Conservation (phyloP, 2,888 invertebrate genomes). For the Tethea ocularis region DNA sequence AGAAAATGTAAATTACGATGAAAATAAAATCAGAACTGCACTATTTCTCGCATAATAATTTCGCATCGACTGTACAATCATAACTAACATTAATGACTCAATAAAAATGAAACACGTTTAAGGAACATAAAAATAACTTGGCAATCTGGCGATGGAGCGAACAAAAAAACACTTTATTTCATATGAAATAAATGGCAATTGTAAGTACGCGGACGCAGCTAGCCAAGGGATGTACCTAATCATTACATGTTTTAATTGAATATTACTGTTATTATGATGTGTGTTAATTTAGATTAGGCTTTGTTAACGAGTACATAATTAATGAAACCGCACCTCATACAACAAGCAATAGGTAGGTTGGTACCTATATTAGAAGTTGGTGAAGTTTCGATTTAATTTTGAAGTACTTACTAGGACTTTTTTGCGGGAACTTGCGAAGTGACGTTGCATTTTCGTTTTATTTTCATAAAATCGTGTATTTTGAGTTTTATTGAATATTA, state of each 20-base stretch:
- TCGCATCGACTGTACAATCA: background rate
- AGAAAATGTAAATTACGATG: background rate
- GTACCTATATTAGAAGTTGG: background rate
- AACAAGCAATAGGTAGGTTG: background rate
- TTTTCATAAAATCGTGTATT: no score
- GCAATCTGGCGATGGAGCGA: background rate
- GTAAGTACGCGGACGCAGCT: conserved; percentile 26
- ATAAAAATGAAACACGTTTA: background rate
- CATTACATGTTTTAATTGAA: conserved; percentile 33
- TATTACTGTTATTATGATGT: conserved; percentile 25
- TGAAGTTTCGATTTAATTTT: background rate
- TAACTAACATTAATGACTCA: background rate
- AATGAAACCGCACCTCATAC: conserved; percentile 19
- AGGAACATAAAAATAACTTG: background rate
- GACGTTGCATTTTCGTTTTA: no score
- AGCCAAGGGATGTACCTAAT: conserved; percentile 50
- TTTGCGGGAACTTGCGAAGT: no score
- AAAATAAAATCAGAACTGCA: background rate
- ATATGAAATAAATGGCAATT: conserved; percentile 23
- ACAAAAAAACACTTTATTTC: conserved; percentile 17
- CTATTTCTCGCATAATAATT: background rate
- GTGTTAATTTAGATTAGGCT: background rate
- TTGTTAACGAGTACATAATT: conserved; percentile 2
- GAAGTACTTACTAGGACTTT: background rate
- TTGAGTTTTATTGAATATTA: no score